Evolutionary conservation across 2,797 vertebrate species (phyloP).

Genomic region (Ispidina picta): DNA sequence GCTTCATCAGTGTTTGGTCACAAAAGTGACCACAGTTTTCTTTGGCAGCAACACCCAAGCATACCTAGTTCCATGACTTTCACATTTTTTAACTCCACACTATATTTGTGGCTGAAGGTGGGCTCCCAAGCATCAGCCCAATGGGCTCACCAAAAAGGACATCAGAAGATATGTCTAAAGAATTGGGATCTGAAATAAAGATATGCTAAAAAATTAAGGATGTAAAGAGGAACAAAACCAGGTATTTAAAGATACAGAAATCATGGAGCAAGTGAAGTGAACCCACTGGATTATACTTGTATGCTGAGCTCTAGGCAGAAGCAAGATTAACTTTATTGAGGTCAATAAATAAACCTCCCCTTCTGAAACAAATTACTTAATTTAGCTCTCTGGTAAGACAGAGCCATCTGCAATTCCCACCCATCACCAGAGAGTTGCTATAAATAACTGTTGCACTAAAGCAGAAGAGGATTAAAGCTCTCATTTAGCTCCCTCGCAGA

Average conservation of each 20-base stretch:
- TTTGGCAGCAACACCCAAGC: neutral
- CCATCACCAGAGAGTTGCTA: conserved; percentile 23
- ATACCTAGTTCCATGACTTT: neutral
- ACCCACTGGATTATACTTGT: neutral
- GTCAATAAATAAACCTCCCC: conserved; percentile 48
- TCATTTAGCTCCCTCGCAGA: conserved; percentile 5
- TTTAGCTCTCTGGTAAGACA: conserved; percentile 58
- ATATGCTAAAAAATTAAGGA: neutral
- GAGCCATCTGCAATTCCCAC: conserved; percentile 58
- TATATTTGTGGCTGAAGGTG: rapidly evolving
- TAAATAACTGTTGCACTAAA: conserved; percentile 41
- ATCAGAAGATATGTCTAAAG: neutral
- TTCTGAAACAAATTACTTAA: conserved; percentile 60
- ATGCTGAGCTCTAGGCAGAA: neutral
- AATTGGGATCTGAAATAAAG: neutral
- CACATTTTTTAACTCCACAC: neutral
- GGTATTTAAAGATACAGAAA: neutral
- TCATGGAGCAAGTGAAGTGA: neutral
- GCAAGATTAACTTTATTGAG: conserved; percentile 62
- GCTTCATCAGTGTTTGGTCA: neutral
- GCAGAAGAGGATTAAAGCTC: conserved; percentile 50
- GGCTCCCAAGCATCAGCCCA: neutral
- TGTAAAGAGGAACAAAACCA: neutral
- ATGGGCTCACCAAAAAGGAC: neutral
- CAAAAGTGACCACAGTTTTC: rapidly evolving